Conservation (phyloP, 2,113 vertebrate genomes). For the Platanista minor region DNA sequence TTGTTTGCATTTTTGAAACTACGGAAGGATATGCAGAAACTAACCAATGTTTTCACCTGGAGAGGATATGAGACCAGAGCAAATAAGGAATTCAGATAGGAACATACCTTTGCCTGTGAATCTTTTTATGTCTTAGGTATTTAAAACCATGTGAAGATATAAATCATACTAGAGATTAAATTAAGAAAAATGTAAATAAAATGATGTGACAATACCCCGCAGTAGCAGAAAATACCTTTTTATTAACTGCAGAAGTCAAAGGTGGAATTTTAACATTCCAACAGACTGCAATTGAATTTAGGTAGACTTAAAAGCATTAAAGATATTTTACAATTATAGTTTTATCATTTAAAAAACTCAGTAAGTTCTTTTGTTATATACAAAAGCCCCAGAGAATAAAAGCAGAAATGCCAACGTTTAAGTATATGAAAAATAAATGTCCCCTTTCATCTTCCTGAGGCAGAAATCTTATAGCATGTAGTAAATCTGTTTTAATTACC, state of each 20-base stretch:
- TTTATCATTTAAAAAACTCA: conserved; percentile 7
- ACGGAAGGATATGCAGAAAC: neutral
- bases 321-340: conserved; percentile 30
- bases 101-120: neutral
- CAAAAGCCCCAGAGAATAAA: conserved; percentile 34
- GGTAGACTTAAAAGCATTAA: neutral
- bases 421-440: conserved; percentile 49
- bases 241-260: conserved; percentile 32
- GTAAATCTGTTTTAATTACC: conserved; percentile 58
- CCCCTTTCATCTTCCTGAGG: conserved; percentile 21
- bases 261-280: conserved; percentile 1
- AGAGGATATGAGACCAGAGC: neutral
- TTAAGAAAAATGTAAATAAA: conserved; percentile 25
- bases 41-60: neutral
- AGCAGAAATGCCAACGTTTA: conserved; percentile 9
- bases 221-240: neutral
- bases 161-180: neutral
- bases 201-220: neutral
- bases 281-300: neutral
- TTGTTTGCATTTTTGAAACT: neutral
- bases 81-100: neutral
- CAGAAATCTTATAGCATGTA: neutral
- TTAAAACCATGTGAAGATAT: conserved; percentile 5
- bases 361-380: neutral
- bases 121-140: neutral